Base-by-base conservation (phyloP, 2,797 vertebrate species). In the Iguana delicatissima region DNA sequence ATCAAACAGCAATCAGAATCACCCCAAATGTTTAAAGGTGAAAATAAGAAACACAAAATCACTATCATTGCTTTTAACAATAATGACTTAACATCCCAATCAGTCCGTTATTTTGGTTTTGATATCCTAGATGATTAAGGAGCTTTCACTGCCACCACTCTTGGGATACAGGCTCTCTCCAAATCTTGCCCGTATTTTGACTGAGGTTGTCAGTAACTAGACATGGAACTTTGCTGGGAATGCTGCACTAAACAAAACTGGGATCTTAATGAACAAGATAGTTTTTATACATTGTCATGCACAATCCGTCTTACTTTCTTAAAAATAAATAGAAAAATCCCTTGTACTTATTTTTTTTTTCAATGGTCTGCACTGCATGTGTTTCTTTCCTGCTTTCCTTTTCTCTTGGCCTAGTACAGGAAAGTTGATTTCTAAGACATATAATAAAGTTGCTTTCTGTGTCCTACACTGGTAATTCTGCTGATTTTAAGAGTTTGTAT, bases 301-400 rank as follows among this genome's bases (percentile, higher is more conserved):
- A 4, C 3, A 42, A 29, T 69, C 38, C 72, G 2, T 57, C 67
- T 42, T 64, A 64, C 10, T n/a, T 12, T 64, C 29, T 22, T 88
- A 69, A 88, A 69, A 81, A 72, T 67, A 13, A 57, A 14, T 38
- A 52, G 38, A 42, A 67, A 26, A 42, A 7, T 38, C 18, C 74
- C 42, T 32, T 76, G 35, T 76, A 6, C 35, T 76, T 73, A 73
- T 14, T 76, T 76, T 42, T 76, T 76, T 42, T 46, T 76, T 76
- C 4, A 16, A 6, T 76, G 20, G 22, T 8, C 20, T 38, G 18
- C 2, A 38, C 18, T 76, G 20, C 4, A n/a, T 73, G 38, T 76
- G 35, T 35, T 50, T 14, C 90, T 94, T 93, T 95, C 95, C 94
- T 94, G 91, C 72, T 96, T 96, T 46, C 93, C 93, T 26, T 46